Evolutionary conservation across 2,797 vertebrate species (phyloP).

Genomic region (Delichon dasypus): DNA sequence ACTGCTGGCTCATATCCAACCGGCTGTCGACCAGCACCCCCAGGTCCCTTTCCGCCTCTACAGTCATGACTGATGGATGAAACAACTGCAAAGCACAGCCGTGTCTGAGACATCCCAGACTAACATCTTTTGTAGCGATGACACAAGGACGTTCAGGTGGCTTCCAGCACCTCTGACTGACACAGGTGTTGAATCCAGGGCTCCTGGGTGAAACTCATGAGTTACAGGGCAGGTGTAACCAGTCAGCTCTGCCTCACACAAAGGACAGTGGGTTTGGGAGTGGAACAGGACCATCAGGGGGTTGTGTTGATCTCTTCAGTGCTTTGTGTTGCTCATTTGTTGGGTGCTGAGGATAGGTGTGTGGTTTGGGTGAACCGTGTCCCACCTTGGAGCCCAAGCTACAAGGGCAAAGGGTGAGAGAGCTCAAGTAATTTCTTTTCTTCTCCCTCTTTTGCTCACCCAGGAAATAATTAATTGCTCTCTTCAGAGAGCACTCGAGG

Average conservation of each 20-base stretch:
- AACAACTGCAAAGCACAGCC: background rate
- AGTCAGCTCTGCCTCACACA: background rate
- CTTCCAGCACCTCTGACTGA: background rate
- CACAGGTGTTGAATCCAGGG: background rate
- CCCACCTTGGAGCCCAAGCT: background rate
- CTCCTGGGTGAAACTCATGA: background rate
- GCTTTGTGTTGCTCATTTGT: background rate
- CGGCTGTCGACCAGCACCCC: no score
- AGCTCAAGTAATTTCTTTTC: background rate
- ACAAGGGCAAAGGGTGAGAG: background rate
- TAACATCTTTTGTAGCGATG: background rate
- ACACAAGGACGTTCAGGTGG: background rate
- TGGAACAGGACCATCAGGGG: fast-evolving
- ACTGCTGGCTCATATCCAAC: no score
- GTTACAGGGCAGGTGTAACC: background rate
- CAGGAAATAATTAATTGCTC: background rate
- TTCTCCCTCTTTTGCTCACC: background rate
- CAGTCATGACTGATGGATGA: background rate
- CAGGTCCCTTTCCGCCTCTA: no score
- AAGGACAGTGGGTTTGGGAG: background rate
- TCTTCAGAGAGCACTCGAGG: background rate
- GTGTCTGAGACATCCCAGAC: background rate
- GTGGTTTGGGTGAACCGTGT: background rate
- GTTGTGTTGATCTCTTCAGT: background rate
- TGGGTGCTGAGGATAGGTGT: background rate